A percentile compares a stretch with the other conserved stretches of the same genome.
phyloP scores from a whole-genome alignment of 1,140 invertebrate genomes.

The Bicyclus anynana region DNA sequence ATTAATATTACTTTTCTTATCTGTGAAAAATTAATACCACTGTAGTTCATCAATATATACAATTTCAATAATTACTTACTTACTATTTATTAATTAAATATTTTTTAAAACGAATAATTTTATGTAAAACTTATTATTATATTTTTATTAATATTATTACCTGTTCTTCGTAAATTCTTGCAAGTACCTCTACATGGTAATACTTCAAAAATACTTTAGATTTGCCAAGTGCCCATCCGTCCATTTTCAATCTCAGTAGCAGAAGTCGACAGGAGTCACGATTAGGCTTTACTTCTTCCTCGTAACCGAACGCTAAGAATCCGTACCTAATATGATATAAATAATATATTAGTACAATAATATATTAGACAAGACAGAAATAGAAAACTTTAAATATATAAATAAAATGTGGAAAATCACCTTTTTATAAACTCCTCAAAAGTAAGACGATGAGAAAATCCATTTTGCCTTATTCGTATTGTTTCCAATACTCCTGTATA shows the following conservation, averaged over 20 bases:
- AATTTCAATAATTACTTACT: no score
- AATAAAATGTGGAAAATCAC: no score
- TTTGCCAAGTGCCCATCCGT: constrained; percentile 90
- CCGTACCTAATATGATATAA: constrained; percentile 80
- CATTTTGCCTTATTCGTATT: constrained; percentile 87
- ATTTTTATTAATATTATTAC: constrained; percentile 45
- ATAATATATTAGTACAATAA: not conserved
- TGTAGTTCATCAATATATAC: no score
- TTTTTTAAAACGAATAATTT: no score
- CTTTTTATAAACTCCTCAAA: constrained; percentile 83
- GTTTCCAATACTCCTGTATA: constrained; percentile 91
- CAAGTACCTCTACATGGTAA: constrained; percentile 89
- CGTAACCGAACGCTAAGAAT: constrained; percentile 86
- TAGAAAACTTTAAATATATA: no score
- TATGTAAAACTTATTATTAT: no score
- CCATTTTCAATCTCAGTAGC: constrained; percentile 85
- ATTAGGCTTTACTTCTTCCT: constrained; percentile 83
- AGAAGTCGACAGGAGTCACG: constrained; percentile 85
- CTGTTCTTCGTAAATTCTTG: constrained; percentile 87
- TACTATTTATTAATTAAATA: no score
- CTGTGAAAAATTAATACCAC: constrained; percentile 53
- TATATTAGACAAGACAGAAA: not conserved
- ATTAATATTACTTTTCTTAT: constrained; percentile 83
- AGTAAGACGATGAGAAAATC: constrained; percentile 87
- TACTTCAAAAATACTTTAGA: constrained; percentile 93